A percentile compares a stretch with the other conserved stretches of the same genome.
Conservation (phyloP, 2,797 vertebrate species). For the Eremophila alpestris region DNA sequence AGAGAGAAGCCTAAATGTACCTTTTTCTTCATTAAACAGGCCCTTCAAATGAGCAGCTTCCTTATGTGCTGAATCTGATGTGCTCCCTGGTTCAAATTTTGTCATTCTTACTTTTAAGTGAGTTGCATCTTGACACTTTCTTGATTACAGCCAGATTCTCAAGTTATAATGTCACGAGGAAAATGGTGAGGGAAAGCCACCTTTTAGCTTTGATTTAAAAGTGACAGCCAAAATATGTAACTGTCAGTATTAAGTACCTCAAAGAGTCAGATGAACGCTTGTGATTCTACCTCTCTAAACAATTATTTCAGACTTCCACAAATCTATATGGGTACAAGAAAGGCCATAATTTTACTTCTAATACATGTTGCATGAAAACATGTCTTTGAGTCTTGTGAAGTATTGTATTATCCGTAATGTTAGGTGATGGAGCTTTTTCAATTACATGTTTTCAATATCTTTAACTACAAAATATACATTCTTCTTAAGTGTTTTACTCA, state of each 20-base stretch:
- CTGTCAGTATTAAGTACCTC: not conserved
- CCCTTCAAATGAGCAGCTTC: not conserved
- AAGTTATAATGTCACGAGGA: not conserved
- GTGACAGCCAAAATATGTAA: not conserved
- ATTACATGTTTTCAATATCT: not conserved
- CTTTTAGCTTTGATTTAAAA: not conserved
- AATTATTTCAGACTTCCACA: rapidly evolving
- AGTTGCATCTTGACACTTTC: not conserved
- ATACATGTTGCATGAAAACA: not conserved
- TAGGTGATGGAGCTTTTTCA: not conserved
- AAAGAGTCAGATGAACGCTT: not conserved
- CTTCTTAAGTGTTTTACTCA: not conserved
- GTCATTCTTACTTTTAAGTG: not conserved
- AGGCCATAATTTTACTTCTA: not conserved
- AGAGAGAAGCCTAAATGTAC: not conserved
- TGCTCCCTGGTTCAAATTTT: not conserved
- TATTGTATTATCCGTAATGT: not conserved
- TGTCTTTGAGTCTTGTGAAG: not conserved
- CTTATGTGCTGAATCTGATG: not conserved
- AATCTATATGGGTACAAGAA: not conserved
- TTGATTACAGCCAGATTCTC: not conserved
- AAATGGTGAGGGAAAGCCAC: not conserved
- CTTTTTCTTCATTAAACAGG: slow-evolving; percentile 3
- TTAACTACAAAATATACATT: not conserved
- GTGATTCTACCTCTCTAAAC: not conserved